Percentiles rank a stretch among this genome's conserved stretches.
Conservation (phyloP, 2,113 vertebrate species). For the Rhinoderma darwinii region DNA sequence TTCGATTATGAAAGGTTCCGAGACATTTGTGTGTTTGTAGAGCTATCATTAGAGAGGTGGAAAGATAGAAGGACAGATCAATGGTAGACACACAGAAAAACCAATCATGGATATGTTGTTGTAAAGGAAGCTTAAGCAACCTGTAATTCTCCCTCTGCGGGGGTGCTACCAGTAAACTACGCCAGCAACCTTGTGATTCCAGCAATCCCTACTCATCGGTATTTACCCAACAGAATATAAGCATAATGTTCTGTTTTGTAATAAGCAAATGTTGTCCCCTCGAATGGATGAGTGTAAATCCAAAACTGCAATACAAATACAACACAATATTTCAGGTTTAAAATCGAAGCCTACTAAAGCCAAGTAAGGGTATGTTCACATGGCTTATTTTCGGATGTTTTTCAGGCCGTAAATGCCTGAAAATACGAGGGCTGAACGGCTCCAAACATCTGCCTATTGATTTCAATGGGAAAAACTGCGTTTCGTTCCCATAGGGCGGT, state of each 20-base stretch:
- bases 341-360: neutral
- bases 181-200: neutral
- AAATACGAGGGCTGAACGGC: no score
- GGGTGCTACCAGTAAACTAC: neutral
- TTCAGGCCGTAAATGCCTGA: no score
- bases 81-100: slow-evolving; percentile 8
- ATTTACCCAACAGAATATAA: neutral
- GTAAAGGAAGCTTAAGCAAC: neutral
- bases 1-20: neutral
- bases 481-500: no score
- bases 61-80: neutral
- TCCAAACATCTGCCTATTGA: no score
- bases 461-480: no score
- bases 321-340: neutral
- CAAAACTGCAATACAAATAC: no score
- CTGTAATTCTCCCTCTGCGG: neutral
- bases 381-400: no score
- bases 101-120: neutral
- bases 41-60: neutral
- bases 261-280: neutral
- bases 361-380: no score
- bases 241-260: neutral
- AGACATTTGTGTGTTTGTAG: slow-evolving; percentile 10
- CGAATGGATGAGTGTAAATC: neutral
- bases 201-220: neutral